Percentiles rank a stretch among this genome's conserved stretches.
Evolutionary conservation across 2,888 invertebrate species (phyloP).

Genomic region (Allygus modestus): DNA sequence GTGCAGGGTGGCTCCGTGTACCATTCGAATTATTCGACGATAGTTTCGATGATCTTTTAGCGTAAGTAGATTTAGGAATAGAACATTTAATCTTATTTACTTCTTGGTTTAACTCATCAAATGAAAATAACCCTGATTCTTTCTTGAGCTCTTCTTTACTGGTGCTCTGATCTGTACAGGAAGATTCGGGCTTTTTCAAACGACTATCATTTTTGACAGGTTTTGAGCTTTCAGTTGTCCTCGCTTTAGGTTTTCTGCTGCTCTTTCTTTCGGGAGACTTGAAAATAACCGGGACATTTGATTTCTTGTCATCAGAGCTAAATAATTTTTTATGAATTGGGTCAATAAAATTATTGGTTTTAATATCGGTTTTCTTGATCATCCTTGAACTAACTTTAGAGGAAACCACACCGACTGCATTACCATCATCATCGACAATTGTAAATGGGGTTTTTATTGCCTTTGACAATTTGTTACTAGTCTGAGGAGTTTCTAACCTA

Average conservation of each 20-base stretch:
- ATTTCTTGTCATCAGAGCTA: not conserved
- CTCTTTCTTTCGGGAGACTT: constrained; percentile 13
- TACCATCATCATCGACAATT: constrained; percentile 11
- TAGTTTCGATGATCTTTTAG: not conserved
- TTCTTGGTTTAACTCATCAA: not conserved
- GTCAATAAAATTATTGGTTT: not conserved
- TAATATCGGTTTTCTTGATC: not conserved
- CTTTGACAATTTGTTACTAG: not conserved
- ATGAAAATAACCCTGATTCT: not conserved
- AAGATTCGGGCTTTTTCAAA: not conserved
- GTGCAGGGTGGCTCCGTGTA: not conserved
- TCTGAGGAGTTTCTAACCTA: constrained; percentile 8
- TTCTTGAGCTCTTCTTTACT: not conserved
- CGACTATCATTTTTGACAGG: not conserved
- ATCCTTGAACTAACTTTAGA: not conserved
- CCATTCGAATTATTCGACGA: not conserved
- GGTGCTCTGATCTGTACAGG: not conserved
- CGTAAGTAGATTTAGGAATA: not conserved
- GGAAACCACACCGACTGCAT: not conserved
- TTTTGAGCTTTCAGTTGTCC: not conserved
- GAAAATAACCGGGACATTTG: not conserved
- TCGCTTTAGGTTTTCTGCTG: not conserved
- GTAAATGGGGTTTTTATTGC: not conserved
- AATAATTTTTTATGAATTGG: not conserved
- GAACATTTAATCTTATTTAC: not conserved